phyloP scores from a whole-genome alignment of 2,888 invertebrate species.

The Melitaea athalia region DNA sequence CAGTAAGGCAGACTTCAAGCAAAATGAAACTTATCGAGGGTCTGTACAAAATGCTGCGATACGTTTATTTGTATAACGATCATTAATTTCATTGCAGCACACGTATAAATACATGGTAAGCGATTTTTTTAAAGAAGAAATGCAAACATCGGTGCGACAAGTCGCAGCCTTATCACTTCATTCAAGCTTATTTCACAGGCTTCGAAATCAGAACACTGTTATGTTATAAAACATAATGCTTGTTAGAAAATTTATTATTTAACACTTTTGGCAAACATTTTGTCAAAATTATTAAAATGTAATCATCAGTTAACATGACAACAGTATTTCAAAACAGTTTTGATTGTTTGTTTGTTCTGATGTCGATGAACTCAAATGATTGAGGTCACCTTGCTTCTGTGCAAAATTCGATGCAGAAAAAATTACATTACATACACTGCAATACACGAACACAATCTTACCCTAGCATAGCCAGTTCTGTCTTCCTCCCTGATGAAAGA shows the following conservation, averaged over 20 bases:
- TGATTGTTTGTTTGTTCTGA: conserved; percentile 28
- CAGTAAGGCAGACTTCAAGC: conserved; percentile 75
- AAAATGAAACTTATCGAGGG: conserved; percentile 37
- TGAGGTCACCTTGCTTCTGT: conserved; percentile 44
- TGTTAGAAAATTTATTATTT: not conserved
- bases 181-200: conserved; percentile 52
- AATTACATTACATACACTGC: conserved; percentile 67
- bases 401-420: conserved; percentile 59
- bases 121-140: conserved; percentile 58
- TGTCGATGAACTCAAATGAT: conserved; percentile 42
- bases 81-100: conserved; percentile 1
- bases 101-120: conserved; percentile 46
- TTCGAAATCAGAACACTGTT: conserved; percentile 35
- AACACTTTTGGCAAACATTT: not conserved
- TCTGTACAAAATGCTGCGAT: conserved; percentile 15
- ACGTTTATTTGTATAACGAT: conserved; percentile 2
- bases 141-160: conserved; percentile 51
- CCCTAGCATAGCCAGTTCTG: conserved; percentile 82
- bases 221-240: conserved; percentile 5
- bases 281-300: conserved; percentile 9
- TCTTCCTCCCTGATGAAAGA: conserved; percentile 83
- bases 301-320: not conserved
- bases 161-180: conserved; percentile 44
- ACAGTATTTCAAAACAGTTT: conserved; percentile 2
- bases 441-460: conserved; percentile 78